Evolutionary conservation across 64 coral and sea anemone species (phyloP).

Genomic region (Exaiptasia diaphana): DNA sequence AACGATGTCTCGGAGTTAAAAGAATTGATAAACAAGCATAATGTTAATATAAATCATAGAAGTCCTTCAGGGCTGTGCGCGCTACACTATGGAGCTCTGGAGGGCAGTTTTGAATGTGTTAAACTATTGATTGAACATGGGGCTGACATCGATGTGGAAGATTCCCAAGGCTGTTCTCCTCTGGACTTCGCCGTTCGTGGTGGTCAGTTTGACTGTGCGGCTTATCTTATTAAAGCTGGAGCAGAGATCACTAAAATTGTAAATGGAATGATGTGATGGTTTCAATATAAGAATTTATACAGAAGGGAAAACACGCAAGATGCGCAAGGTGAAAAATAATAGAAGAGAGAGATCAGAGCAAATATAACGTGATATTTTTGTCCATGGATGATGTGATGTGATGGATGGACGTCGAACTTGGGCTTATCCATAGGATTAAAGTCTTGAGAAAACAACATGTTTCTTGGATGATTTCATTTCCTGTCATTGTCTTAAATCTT

Average conservation of each 20-base stretch:
- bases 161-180: slow-evolving; percentile 66
- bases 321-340: no score
- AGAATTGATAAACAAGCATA: slow-evolving; percentile 49
- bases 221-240: slow-evolving; percentile 73
- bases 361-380: no score
- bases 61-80: slow-evolving; percentile 68
- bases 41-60: slow-evolving; percentile 69
- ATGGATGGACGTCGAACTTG: no score
- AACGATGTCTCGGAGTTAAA: slow-evolving; percentile 69
- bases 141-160: slow-evolving; percentile 42
- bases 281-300: no score
- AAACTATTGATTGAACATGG: slow-evolving; percentile 63
- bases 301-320: no score
- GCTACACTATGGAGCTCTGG: slow-evolving; percentile 71
- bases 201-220: slow-evolving; percentile 89
- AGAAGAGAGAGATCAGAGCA: no score
- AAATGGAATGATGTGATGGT: slow-evolving; percentile 47
- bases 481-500: no score
- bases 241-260: slow-evolving; percentile 86
- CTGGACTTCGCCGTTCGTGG: slow-evolving; percentile 91
- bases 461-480: no score
- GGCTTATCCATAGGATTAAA: no score
- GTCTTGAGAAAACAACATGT: no score
- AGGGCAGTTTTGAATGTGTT: slow-evolving; percentile 74
- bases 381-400: no score